A percentile compares a stretch with the other conserved stretches of the same genome.
Evolutionary conservation across 2,888 invertebrate genomes (phyloP).

Genomic region (Macaria liturata): DNA sequence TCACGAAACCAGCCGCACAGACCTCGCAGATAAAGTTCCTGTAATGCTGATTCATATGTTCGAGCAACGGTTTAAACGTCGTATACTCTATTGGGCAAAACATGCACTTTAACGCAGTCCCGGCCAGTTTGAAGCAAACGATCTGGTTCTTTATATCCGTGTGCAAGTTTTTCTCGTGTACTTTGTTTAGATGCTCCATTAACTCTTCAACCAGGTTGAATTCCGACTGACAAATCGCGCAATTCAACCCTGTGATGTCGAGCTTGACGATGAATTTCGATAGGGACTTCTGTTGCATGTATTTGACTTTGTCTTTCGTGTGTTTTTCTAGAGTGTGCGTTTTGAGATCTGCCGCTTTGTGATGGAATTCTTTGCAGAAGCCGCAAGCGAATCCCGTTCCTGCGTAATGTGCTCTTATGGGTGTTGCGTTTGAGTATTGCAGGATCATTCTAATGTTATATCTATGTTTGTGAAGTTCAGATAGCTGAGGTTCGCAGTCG

Average conservation of each 20-base stretch:
- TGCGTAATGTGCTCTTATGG: slow-evolving; percentile 52
- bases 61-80: slow-evolving; percentile 58
- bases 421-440: slow-evolving; percentile 62
- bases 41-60: slow-evolving; percentile 69
- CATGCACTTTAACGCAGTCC: slow-evolving; percentile 52
- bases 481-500: slow-evolving; percentile 16
- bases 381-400: slow-evolving; percentile 59
- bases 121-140: slow-evolving; percentile 63
- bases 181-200: slow-evolving; percentile 39
- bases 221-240: slow-evolving; percentile 41
- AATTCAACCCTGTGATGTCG: slow-evolving; percentile 50
- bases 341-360: slow-evolving; percentile 54
- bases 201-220: slow-evolving; percentile 43
- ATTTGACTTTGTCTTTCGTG: slow-evolving; percentile 44
- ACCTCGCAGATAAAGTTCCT: slow-evolving; percentile 61
- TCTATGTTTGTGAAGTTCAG: slow-evolving; percentile 31
- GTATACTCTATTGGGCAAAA: slow-evolving; percentile 50
- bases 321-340: slow-evolving; percentile 52
- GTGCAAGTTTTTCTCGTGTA: slow-evolving; percentile 43
- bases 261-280: slow-evolving; percentile 45
- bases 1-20: slow-evolving; percentile 64
- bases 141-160: slow-evolving; percentile 51
- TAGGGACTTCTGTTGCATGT: slow-evolving; percentile 48
- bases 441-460: slow-evolving; percentile 57
- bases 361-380: slow-evolving; percentile 55